phyloP scores from a whole-genome alignment of 2,797 vertebrate species.

The Ptychadena robeensis region DNA sequence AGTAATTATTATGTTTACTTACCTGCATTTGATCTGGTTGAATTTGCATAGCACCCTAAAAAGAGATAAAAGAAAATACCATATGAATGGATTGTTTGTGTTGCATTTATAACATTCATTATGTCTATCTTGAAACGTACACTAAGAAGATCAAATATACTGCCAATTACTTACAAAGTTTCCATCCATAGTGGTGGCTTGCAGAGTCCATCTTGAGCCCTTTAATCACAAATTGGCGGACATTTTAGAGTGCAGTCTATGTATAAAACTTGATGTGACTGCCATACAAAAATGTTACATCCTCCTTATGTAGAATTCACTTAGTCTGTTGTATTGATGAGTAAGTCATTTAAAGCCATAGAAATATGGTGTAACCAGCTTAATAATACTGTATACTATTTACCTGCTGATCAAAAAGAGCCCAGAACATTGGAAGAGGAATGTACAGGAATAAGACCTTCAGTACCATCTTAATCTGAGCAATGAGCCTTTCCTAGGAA shows the following conservation, averaged over 20 bases:
- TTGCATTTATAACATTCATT: no score
- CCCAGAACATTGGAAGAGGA: conserved; percentile 98
- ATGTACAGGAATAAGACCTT: conserved; percentile 93
- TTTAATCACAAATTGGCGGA: conserved; percentile 63
- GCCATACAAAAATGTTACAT: no score
- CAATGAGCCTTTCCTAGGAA: conserved; percentile 87
- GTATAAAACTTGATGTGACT: background rate
- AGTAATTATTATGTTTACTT: conserved; percentile 24
- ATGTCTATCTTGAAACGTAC: no score
- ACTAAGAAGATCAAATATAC: background rate
- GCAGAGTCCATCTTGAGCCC: conserved; percentile 96
- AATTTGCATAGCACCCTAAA: conserved; percentile 81
- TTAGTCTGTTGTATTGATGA: background rate
- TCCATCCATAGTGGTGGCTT: conserved; percentile 90
- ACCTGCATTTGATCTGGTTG: conserved; percentile 99
- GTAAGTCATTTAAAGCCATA: no score
- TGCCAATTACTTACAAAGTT: conserved; percentile 89
- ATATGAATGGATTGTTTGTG: no score
- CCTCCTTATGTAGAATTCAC: background rate
- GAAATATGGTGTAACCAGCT: no score
- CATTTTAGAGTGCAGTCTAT: background rate
- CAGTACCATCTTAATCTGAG: conserved; percentile 91
- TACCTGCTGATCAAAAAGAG: conserved; percentile 95
- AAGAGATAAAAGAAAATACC: conserved; percentile 34
- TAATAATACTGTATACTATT: background rate